Evolutionary conservation across 92 coral and sea anemone species (phyloP), one percentile per base, ranked within the genome.

Genomic region (Heliopora coerulea): DNA sequence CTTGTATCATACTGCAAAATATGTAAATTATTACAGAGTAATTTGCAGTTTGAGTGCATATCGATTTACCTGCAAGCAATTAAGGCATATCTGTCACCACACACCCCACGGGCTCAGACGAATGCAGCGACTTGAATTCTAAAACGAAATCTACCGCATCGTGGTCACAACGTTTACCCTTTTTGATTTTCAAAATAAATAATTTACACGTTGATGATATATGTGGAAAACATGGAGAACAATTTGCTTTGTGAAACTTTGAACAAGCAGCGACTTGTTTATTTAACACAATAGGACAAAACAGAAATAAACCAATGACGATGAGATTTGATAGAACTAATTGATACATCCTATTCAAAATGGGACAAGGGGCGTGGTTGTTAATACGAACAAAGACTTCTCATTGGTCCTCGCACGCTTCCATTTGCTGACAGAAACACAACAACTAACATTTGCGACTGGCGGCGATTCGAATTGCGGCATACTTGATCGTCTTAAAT

Each of bases 291-390:
- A 70, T 70, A 52, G 77, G 26, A 70, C 60, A 50, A 54, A 57
- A 52, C 49, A 31, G 11, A 24, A 23, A 74, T 74, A 62, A 80
- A 62, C 99, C 99, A 95, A 95, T 95, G 75, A 72, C 63, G 72
- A 27, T 60, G 25, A 79, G 69, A 68, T 30, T 68, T 74, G 80
- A 89, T 79, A 70, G 83, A 78, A 69, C 69, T 82, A 89, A 85
- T 84, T 89, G 96, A 89, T 91, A 89, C 91, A 78, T 92, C 90
- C 79, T 79, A 83, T 82, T 76, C 83, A 87, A 34, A 68, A 50
- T 76, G 65, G 79, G 62, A 61, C 81, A 39, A 70, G 74, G 79
- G 99, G 99, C 95, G 96, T 86, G 95, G 91, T 75, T 50, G 82
- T 85, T 88, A 88, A 90, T 88, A 86, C 85, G 86, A 81, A 69